Conservation (phyloP, 2,797 vertebrate species). For the Stomatorhinus walkeri region DNA sequence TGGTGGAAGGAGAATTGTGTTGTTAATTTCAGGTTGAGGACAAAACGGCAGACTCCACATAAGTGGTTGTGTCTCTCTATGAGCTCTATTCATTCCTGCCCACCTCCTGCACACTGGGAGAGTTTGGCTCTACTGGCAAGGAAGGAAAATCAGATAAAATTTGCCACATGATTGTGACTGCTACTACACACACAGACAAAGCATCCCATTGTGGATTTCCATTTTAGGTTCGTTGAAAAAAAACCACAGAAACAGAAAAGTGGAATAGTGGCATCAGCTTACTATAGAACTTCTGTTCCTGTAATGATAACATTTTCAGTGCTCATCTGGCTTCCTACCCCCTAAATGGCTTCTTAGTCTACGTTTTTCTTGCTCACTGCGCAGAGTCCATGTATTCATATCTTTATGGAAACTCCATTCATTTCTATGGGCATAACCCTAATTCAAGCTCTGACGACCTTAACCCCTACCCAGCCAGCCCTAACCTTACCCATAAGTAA, state of each 20-base stretch:
- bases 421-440: not conserved
- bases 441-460: not conserved
- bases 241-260: not conserved
- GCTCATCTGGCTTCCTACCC: not conserved
- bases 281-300: not conserved
- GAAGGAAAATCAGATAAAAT: not conserved
- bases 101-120: not conserved
- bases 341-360: not conserved
- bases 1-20: not conserved
- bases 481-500: not conserved
- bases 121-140: not conserved
- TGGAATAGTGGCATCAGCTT: not conserved
- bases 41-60: not conserved
- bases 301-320: not conserved
- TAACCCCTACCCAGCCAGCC: not conserved
- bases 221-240: not conserved
- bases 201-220: not conserved
- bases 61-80: not conserved
- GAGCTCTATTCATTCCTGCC: not conserved
- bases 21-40: not conserved
- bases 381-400: not conserved
- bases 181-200: not conserved
- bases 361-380: not conserved
- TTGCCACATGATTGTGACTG: not conserved
- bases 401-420: not conserved